A percentile compares a stretch with the other conserved stretches of the same genome.
phyloP scores from a whole-genome alignment of 2,888 invertebrate genomes.

The Mayetiola destructor region DNA sequence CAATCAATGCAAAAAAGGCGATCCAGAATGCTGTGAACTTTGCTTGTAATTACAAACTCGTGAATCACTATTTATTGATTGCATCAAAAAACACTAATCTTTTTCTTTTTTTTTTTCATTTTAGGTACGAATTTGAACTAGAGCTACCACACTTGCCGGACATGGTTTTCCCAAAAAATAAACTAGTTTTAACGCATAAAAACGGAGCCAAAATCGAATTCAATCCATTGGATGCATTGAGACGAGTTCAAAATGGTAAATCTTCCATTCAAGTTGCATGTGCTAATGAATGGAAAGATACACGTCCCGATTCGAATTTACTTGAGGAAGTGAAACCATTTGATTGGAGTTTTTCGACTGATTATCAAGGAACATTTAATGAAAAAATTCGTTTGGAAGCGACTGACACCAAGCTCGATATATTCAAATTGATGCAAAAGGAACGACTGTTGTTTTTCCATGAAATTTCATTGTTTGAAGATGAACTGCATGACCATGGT shows the following conservation, averaged over 20 bases:
- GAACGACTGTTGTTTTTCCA: conserved; percentile 91
- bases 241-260: conserved; percentile 57
- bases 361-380: conserved; percentile 69
- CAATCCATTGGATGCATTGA: conserved; percentile 80
- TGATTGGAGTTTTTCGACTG: conserved; percentile 95
- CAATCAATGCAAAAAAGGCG: conserved; percentile 27
- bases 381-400: conserved; percentile 43
- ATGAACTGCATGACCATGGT: conserved; percentile 97
- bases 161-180: conserved; percentile 94
- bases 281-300: conserved; percentile 81
- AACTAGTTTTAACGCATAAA: conserved; percentile 53
- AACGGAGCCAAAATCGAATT: conserved; percentile 62
- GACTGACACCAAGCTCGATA: conserved; percentile 65
- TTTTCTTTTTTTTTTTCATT: not conserved
- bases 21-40: conserved; percentile 41
- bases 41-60: conserved; percentile 39
- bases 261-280: conserved; percentile 72
- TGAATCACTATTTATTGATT: not conserved
- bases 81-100: not conserved
- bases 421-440: conserved; percentile 71
- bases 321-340: conserved; percentile 72
- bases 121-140: conserved; percentile 54
- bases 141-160: conserved; percentile 89
- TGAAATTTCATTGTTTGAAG: conserved; percentile 88
- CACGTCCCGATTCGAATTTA: conserved; percentile 52